Evolutionary conservation across 2,888 invertebrate genomes (phyloP), one percentile per base, ranked within the genome.

Genomic region (Chalcis sispes): DNA sequence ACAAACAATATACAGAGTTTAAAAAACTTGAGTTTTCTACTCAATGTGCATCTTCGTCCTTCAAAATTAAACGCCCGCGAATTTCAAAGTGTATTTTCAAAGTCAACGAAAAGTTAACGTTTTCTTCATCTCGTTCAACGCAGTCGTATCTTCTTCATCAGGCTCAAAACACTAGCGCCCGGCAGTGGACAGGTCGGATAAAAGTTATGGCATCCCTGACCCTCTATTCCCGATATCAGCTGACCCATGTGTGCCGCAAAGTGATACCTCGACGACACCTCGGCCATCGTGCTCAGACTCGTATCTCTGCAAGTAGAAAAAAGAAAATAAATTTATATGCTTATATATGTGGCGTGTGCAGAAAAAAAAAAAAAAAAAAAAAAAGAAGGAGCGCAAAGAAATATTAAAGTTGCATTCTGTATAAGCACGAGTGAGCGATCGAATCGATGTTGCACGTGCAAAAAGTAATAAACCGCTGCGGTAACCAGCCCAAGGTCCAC

Each of bases 161-260:
- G 91, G 84, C 91, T 91, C 69, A 93, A 88, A 18, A 93, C 92
- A 85, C 92, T 91, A 71, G 91, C 87, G 48, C 92, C 91, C 25
- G 92, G 92, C 81, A 93, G 89, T 10, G 93, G 93, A 83, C 93
- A 93, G 42, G 91, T 90, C 18, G 93, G 92, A 82, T 92, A 93
- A 87, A 93, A 92, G 83, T 92, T 92, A 86, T 93, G 92, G 82
- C 93, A 93, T 69, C 93, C 93, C 81, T 92, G 91, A 80, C 92
- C 92, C 84, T 93, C 93, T 58, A 93, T 89, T 25, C 92, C 93
- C 59, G 92, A 90, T 77, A 93, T 91, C 79, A 93, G 88, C 87
- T 93, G 93, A 73, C 93, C 93, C 93, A 93, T 93, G 85, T 93
- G 93, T 25, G 93, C 93, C 10, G 93, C 93, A 84, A 92, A 92